These are phyloP conservation scores for Pseudonaja textilis DNA, from an alignment of 2,113 vertebrate genomes.

Conservation along the genomic window DNA sequence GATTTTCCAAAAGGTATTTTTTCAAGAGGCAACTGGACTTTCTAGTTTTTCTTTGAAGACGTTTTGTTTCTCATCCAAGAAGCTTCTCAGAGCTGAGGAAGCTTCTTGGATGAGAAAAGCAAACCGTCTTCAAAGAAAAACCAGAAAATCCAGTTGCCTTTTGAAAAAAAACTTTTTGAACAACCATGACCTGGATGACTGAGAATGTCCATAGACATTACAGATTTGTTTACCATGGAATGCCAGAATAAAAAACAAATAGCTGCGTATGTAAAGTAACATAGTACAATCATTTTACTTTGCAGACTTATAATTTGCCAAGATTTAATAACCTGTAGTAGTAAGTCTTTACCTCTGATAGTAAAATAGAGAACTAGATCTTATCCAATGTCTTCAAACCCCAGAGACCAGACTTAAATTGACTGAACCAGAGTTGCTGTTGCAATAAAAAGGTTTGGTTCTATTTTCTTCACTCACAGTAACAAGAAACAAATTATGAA, in stretches of 20 bases:
- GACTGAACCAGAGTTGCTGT: neutral
- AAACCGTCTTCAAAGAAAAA: too few species aligned
- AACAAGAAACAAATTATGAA: neutral
- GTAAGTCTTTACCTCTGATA: neutral
- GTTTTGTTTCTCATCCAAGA: too few species aligned
- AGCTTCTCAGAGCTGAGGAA: too few species aligned
- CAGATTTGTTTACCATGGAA: neutral
- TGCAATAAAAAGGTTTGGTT: neutral
- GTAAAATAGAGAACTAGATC: neutral
- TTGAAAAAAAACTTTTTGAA: too few species aligned
- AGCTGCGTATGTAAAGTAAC: neutral
- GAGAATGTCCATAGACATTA: too few species aligned
- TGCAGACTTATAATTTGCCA: neutral
- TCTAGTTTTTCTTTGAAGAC: too few species aligned
- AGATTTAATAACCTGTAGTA: neutral
- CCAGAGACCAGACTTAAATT: neutral
- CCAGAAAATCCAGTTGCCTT: too few species aligned
- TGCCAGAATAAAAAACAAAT: neutral
- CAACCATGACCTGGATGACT: too few species aligned
- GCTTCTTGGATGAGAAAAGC: too few species aligned
- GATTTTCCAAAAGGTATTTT: too few species aligned
- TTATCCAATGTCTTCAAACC: neutral
- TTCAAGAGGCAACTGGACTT: too few species aligned
- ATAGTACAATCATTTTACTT: neutral
- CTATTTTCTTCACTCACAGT: neutral